A percentile compares a stretch with the other conserved stretches of the same genome.
Conservation (phyloP, 1,140 invertebrate species). For the Pantala flavescens region DNA sequence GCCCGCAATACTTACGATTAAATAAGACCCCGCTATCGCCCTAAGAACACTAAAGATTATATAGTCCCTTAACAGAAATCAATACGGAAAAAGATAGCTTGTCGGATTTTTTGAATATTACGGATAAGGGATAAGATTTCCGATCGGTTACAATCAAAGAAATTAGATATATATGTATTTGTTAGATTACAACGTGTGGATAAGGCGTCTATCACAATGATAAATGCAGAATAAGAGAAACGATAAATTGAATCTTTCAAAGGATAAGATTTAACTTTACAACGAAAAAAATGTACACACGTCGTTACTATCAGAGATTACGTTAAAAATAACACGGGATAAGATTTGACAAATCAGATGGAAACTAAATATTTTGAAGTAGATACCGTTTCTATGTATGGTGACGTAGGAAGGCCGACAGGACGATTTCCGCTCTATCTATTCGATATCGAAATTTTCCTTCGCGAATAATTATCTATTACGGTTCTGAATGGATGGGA, state of each 20-base stretch:
- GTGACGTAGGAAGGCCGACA: too few species aligned
- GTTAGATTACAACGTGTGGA: not conserved
- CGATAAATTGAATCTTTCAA: conserved; percentile 1
- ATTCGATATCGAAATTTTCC: too few species aligned
- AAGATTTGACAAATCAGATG: not conserved
- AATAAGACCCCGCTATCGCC: too few species aligned
- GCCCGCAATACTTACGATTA: too few species aligned
- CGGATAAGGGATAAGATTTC: not conserved
- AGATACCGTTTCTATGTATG: not conserved
- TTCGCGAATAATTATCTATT: too few species aligned
- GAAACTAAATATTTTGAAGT: not conserved
- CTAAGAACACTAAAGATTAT: too few species aligned
- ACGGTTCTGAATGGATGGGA: too few species aligned
- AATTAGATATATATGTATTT: not conserved
- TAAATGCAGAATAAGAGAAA: not conserved
- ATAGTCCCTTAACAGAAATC: too few species aligned
- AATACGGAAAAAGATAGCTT: too few species aligned
- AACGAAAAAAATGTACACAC: not conserved
- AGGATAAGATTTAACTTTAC: conserved; percentile 9
- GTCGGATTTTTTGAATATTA: too few species aligned
- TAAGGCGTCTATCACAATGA: not conserved
- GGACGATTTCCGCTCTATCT: too few species aligned
- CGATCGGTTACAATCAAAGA: not conserved
- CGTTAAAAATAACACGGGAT: not conserved
- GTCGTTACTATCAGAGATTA: not conserved